Evolutionary conservation across 1,140 invertebrate species (phyloP), one percentile per base, ranked within the genome.

Genomic region (Cardiocondyla obscurior): DNA sequence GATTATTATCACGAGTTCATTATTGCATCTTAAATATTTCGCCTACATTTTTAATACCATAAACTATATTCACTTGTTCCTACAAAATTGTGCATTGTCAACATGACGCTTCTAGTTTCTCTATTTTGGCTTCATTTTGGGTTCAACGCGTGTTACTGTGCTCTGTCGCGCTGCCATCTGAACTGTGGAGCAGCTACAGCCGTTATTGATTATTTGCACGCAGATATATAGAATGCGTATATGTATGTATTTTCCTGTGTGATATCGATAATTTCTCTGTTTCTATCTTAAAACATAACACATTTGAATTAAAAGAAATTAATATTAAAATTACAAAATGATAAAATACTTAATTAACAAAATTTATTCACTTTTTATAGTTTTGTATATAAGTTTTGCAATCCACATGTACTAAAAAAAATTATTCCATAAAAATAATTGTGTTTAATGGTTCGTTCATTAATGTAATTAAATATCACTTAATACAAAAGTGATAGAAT

Each of bases 131-230:
- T 55, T 53, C 12, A 30, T 53, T 65, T 79, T 16, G 10, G 14
- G 14, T 22, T 53, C 22, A 51, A 79, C 3, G 62, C 25, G 22
- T 53, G 46, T 64, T 53, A 53, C 62, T 53, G 60, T 53, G 67
- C 51, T 83, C 62, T 74, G 53, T 81, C 77, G 74, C 84, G 69
- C 87, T 85, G 87, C 87, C 86, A 83, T 88, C 87, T 88, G 67
- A 88, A 76, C 33, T 25, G 19, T 39, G 2, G n/a, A 53, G 28
- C 19, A 62, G 39, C 28, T 73, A 36, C 44, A 65, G 70, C 42
- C 69, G 53, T 85, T 88, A 88, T 88, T 88, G 87, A 88, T 88
- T 88, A 88, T 77, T 88, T 85, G 28, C 39, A 30, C 55, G 28
- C 28, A 42, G 22, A 22, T 14, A 49, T 33, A 60, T 49, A 60